Evolutionary conservation across 2,888 invertebrate species (phyloP), one percentile per base, ranked within the genome.

Genomic region (Platerodrilus igneus): DNA sequence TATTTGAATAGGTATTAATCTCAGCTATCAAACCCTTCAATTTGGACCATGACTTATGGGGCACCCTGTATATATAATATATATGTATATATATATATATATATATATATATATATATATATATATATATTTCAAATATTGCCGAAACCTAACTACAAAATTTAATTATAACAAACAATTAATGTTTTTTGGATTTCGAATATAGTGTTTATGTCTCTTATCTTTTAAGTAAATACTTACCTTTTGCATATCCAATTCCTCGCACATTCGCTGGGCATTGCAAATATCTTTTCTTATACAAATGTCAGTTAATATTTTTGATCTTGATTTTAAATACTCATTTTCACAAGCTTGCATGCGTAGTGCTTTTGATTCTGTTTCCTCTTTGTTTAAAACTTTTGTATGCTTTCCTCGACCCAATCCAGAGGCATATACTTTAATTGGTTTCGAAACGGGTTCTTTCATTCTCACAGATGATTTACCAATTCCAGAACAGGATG

Each of bases 401-500:
- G 70, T 48, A 19, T 68, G 67, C 29, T 62, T 62, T 50, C 71
- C 71, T 22, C 71, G 64, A 0, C 85, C 86, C 7, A 86, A 64
- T 1, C 86, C 86, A 29, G 74, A 70, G 20, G 82, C 73, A 52
- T 77, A 76, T 2, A 67, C 63, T 64, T 81, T 85, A 1, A 84
- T 49, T 38, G 71, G 73, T 20, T 84, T 73, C 2, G 71, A 66
- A 37, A 85, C 76, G 0, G 84, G 85, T 55, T 81, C 82, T 4
- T 68, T 66, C 17, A 75, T 68, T 23, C 79, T 78, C 58, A 59
- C 50, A 60, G 62, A 71, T 44, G 71, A 67, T 67, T 81, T 85
- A 6, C 90, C 90, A 16, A 91, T 69, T 0, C 80, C 77, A 57
- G 77, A 77, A 3, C 90, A 90, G n/a, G 85, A 80, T 63, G 84